Conservation (phyloP, 2,113 vertebrate genomes). For the Muntiacus reevesi region DNA sequence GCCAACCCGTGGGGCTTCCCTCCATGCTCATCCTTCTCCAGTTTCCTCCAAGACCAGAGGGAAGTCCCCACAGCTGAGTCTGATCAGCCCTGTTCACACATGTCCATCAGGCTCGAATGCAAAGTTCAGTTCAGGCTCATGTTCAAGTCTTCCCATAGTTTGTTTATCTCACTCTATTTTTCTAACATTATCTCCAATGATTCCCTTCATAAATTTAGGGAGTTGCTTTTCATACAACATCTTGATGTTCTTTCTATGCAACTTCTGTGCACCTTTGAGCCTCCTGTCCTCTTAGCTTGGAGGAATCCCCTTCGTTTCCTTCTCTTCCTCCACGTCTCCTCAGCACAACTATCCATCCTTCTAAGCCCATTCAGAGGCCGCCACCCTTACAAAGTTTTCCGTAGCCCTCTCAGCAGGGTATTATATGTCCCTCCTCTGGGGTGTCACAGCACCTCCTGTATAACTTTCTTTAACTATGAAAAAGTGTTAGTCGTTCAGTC, state of each 20-base stretch:
- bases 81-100: background rate
- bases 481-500: background rate
- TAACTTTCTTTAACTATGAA: background rate
- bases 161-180: background rate
- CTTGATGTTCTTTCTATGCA: background rate
- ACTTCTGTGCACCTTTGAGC: background rate
- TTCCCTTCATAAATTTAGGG: background rate
- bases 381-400: background rate
- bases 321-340: background rate
- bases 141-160: background rate
- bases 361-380: background rate
- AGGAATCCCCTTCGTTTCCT: background rate
- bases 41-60: background rate
- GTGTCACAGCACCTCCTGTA: no score
- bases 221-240: background rate
- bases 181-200: background rate
- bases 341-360: background rate
- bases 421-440: background rate
- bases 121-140: background rate
- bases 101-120: background rate
- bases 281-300: background rate
- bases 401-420: background rate
- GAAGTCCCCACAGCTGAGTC: background rate
- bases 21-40: background rate
- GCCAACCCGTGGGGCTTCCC: accelerated